These are phyloP conservation scores for Andricus quercusramuli DNA, from an alignment of 2,888 invertebrate genomes.

Conservation along the genomic window DNA sequence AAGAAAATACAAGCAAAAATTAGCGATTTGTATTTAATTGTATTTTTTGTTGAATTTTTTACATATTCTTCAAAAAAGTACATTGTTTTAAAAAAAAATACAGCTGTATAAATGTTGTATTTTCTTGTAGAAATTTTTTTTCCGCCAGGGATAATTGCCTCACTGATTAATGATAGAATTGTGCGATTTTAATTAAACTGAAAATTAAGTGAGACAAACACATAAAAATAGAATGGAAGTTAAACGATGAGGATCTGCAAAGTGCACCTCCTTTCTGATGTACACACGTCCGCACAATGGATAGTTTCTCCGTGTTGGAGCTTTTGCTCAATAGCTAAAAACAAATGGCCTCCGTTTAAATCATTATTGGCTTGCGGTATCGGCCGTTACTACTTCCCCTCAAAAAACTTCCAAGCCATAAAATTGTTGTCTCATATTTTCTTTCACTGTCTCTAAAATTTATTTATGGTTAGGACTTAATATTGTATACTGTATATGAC, in stretches of 20 bases:
- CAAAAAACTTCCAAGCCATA: conserved; percentile 35
- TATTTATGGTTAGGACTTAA: background rate
- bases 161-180: conserved; percentile 30
- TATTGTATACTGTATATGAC: background rate
- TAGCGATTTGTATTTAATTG: too few species aligned
- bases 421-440: conserved; percentile 24
- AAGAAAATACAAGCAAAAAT: too few species aligned
- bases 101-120: too few species aligned
- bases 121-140: too few species aligned
- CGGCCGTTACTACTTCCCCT: conserved; percentile 28
- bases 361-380: conserved; percentile 52
- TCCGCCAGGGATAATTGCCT: background rate
- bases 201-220: background rate
- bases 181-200: conserved; percentile 51
- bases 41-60: too few species aligned
- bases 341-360: conserved; percentile 58
- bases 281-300: conserved; percentile 53
- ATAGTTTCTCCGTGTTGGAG: conserved; percentile 56
- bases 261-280: conserved; percentile 56
- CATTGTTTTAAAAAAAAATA: too few species aligned
- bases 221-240: background rate
- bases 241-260: conserved; percentile 22
- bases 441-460: background rate
- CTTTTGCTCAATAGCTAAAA: conserved; percentile 59
- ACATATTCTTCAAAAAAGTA: too few species aligned